These are phyloP conservation scores for Serranus cabrilla DNA, from an alignment of 2,797 vertebrate species.

Conservation along the genomic window DNA sequence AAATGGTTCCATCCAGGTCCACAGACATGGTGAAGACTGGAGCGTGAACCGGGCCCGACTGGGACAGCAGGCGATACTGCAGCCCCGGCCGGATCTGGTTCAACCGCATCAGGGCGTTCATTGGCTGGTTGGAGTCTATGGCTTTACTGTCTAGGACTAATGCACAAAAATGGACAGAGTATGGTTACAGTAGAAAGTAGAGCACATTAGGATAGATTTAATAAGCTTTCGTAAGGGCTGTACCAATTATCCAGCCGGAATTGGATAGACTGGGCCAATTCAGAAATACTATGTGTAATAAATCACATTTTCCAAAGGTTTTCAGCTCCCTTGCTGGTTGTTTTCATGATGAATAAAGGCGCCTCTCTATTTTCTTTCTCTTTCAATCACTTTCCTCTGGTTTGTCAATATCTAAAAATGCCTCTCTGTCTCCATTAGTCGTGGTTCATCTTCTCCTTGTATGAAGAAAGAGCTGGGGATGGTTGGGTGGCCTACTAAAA, in stretches of 20 bases:
- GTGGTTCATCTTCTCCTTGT: conserved; percentile 63
- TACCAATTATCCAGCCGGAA: conserved; percentile 27
- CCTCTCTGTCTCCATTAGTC: conserved; percentile 63
- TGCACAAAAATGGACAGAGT: background rate
- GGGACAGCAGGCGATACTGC: conserved; percentile 98
- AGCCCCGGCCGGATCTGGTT: conserved; percentile 99
- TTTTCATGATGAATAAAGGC: conserved; percentile 61
- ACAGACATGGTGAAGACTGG: conserved; percentile 99
- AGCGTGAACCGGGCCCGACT: conserved; percentile 98
- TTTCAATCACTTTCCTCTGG: conserved; percentile 51
- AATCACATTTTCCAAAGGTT: conserved; percentile 48
- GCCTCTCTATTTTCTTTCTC: conserved; percentile 45
- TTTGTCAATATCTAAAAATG: conserved; percentile 63
- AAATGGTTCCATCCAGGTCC: conserved; percentile 95
- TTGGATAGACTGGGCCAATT: conserved; percentile 40
- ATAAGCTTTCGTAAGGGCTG: conserved; percentile 1
- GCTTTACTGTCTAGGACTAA: conserved; percentile 98
- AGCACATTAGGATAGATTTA: conserved; percentile 36
- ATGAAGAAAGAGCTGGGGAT: conserved; percentile 60
- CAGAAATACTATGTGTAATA: conserved; percentile 26
- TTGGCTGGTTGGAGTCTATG: conserved; percentile 96
- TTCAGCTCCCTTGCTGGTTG: conserved; percentile 12
- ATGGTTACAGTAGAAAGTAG: conserved; percentile 9
- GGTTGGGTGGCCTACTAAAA: conserved; percentile 75
- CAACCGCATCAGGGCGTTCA: conserved; percentile 99